Percentiles rank a stretch among this genome's conserved stretches.
phyloP scores from a whole-genome alignment of 2,113 vertebrate genomes.

The Cathartes aura region DNA sequence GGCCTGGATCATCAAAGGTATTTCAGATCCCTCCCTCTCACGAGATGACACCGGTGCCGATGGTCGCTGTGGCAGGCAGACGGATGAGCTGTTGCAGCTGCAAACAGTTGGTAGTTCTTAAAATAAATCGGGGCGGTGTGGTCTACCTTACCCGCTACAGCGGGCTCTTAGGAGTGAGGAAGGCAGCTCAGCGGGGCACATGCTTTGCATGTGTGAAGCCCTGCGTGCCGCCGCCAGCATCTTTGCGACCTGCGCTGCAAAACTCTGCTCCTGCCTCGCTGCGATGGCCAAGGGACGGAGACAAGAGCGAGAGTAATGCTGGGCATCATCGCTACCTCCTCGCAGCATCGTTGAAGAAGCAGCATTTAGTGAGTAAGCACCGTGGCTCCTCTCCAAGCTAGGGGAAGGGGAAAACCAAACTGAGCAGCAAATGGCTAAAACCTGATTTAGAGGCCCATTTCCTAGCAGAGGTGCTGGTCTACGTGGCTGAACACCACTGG shows the following conservation, averaged over 20 bases:
- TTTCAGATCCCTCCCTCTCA: not conserved
- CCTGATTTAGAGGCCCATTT: not conserved
- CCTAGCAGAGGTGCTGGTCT: not conserved
- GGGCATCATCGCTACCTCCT: not conserved
- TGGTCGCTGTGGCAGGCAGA: not conserved
- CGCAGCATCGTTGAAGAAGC: not conserved
- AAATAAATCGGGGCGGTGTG: not conserved
- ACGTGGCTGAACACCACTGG: not conserved
- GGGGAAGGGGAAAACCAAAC: not conserved
- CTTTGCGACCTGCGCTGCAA: rapidly evolving
- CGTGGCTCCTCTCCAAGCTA: rapidly evolving
- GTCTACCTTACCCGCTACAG: not conserved
- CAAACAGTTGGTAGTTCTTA: not conserved
- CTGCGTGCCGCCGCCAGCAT: not conserved
- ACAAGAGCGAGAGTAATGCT: not conserved
- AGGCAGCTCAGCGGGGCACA: not conserved
- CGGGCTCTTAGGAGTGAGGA: not conserved
- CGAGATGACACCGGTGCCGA: rapidly evolving
- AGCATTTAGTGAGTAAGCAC: not conserved
- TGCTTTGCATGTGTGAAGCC: not conserved
- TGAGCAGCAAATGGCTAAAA: not conserved
- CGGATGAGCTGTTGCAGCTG: not conserved
- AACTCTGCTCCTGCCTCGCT: not conserved
- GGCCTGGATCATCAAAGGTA: not conserved
- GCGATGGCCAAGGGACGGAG: rapidly evolving